Base-by-base conservation (phyloP, 2,797 vertebrate species). In the Protonibea diacanthus region DNA sequence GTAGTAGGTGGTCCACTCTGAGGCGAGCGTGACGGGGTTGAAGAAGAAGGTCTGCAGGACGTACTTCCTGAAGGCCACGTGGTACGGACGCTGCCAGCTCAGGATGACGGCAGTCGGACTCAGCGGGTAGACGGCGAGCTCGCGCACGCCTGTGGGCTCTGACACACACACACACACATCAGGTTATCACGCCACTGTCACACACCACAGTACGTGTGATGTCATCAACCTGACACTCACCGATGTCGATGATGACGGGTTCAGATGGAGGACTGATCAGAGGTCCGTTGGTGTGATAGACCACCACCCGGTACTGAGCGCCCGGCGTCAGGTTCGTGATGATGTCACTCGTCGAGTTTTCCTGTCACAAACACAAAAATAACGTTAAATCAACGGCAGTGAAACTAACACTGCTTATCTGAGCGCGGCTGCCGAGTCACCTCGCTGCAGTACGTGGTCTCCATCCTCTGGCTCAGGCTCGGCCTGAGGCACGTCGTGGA, bases 41-140 rank as follows among this genome's bases (percentile, higher is more conserved):
- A 99, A 98, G 94, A 97, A 98, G 93, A 98, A 99, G 83, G 97
- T 98, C 93, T 99, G 97, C 27, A 99, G 96, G 17, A 99, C 92
- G 0, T 98, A 99, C 85, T 98, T 99, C 81, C 96, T 95, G 95
- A 99, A 99, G 38, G 97, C 94, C 6, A 98, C 97, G 5, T 96
- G 93, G 62, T 96, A 96, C 11, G 97, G 96, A 52, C 98, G 95
- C 91, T 95, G 96, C 98, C 98, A 99, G 89, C 96, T 98, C 84
- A 99, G 93, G 71, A 99, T 95, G 63, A 97, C 96, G 0, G 96
- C 96, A 0, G 96, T 97, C 0, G 98, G 98, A 25, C 96, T 95
- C 90, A 99, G 90, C 0, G 97, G 96, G 82, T 97, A 98, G 5
- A 98, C 96, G 0, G 95, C 92, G 86, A 99, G 91, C 81, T 99